A percentile compares a stretch with the other conserved stretches of the same genome.
phyloP scores from a whole-genome alignment of 30 jellyfish, hydroid and myxozoan species.

The Pseudorhiza aurosa region DNA sequence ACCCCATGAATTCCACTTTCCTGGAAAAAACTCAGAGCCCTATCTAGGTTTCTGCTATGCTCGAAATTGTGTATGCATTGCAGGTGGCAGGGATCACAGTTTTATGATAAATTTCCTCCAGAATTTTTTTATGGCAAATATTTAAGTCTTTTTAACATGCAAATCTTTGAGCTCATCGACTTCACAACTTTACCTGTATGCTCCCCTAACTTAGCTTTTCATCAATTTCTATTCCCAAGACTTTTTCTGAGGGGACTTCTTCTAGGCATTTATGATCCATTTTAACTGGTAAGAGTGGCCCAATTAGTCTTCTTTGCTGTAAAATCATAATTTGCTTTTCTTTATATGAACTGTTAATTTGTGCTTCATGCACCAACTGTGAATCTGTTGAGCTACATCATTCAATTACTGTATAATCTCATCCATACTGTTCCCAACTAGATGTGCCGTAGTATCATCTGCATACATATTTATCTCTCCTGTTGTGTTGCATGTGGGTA shows the following conservation, averaged over 20 bases:
- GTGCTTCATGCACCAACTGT: slow-evolving; percentile 47
- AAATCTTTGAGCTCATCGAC: slow-evolving; percentile 51
- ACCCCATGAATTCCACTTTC: too few species aligned
- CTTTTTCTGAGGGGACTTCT: slow-evolving; percentile 17
- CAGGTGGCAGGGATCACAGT: slow-evolving; percentile 47
- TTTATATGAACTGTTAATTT: slow-evolving; percentile 47
- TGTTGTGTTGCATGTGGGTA: slow-evolving; percentile 55
- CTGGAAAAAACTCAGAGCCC: too few species aligned
- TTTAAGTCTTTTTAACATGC: slow-evolving; percentile 37
- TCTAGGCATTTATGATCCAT: slow-evolving; percentile 55
- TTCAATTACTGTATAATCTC: slow-evolving; percentile 21
- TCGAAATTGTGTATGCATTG: too few species aligned
- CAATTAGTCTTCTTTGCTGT: slow-evolving; percentile 32
- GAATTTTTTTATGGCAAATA: slow-evolving; percentile 43
- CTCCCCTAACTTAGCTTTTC: slow-evolving; percentile 55
- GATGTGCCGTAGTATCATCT: slow-evolving; percentile 61
- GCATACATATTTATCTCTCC: slow-evolving; percentile 71
- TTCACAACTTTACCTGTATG: slow-evolving; percentile 44
- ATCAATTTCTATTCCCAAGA: slow-evolving; percentile 64
- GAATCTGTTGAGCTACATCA: slow-evolving; percentile 34
- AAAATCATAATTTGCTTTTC: slow-evolving; percentile 46
- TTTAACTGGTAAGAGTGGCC: slow-evolving; percentile 64
- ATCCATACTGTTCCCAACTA: slow-evolving; percentile 68
- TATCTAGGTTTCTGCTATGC: too few species aligned
- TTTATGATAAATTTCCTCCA: slow-evolving; percentile 52